Conservation (phyloP, 2,797 vertebrate genomes). For the Thaleichthys pacificus region DNA sequence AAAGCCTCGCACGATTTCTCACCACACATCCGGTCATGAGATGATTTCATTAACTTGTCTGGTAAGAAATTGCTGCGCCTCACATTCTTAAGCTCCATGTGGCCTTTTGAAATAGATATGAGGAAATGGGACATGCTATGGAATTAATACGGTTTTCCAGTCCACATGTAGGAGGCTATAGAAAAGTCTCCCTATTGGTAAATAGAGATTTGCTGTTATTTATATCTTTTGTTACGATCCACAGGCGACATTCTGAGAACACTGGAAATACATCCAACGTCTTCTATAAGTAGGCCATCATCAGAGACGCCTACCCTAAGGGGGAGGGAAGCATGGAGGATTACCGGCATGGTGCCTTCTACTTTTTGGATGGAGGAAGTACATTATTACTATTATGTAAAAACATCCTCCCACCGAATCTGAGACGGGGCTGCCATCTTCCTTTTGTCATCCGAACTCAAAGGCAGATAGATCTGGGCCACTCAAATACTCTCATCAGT, state of each 20-base stretch:
- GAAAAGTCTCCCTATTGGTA: not conserved
- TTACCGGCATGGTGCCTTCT: not conserved
- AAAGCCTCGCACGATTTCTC: not conserved
- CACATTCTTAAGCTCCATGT: not conserved
- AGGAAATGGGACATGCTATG: constrained; percentile 1
- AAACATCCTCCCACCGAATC: not conserved
- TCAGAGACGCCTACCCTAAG: not conserved
- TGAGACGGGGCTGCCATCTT: not conserved
- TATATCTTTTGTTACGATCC: too few relatives aligned
- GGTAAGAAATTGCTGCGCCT: not conserved
- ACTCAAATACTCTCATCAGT: not conserved
- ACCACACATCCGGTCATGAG: constrained; percentile 3
- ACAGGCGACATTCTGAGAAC: not conserved
- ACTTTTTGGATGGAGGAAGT: not conserved
- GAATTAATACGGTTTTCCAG: not conserved
- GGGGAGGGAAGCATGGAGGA: not conserved
- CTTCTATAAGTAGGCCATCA: not conserved
- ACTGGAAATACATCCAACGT: not conserved
- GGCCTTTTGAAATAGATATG: not conserved
- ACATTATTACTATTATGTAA: constrained; percentile 1
- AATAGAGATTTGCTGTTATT: not conserved
- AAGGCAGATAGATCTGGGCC: not conserved
- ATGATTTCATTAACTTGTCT: not conserved
- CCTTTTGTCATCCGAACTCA: not conserved
- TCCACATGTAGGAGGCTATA: not conserved